phyloP scores from a whole-genome alignment of 2,797 vertebrate genomes.

The Rhinatrema bivittatum region DNA sequence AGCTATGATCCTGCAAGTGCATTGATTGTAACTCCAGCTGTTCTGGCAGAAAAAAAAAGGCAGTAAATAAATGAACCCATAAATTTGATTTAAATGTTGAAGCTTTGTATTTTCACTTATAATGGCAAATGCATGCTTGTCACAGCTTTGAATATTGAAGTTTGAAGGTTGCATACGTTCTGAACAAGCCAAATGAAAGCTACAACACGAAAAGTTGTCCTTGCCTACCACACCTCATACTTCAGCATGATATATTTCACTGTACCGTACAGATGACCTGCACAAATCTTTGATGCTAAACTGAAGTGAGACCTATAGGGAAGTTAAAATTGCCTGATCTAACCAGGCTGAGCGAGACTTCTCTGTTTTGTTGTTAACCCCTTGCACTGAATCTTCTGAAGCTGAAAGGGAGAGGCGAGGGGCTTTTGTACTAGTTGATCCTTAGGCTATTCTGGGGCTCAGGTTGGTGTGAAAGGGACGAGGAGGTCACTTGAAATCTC shows the following conservation, averaged over 20 bases:
- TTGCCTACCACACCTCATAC: constrained; percentile 21
- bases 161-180: constrained; percentile 11
- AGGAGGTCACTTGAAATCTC: constrained; percentile 92
- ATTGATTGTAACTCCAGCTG: constrained; percentile 8
- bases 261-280: constrained; percentile 10
- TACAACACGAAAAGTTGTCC: constrained; percentile 8
- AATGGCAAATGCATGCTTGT: constrained; percentile 58
- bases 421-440: constrained; percentile 81
- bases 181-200: constrained; percentile 32
- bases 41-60: not conserved
- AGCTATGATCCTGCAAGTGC: constrained; percentile 14
- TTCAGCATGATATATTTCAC: constrained; percentile 12
- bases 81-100: constrained; percentile 40
- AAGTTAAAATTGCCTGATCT: constrained; percentile 40
- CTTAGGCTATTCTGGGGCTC: constrained; percentile 81
- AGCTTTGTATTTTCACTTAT: constrained; percentile 31
- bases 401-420: constrained; percentile 69
- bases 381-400: constrained; percentile 68
- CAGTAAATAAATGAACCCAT: constrained; percentile 20
- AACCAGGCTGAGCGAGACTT: constrained; percentile 47
- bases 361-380: constrained; percentile 64
- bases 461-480: constrained; percentile 91
- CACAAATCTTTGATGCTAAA: constrained; percentile 18
- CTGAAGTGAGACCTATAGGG: constrained; percentile 10
- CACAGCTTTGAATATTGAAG: constrained; percentile 14